Evolutionary conservation across 2,113 vertebrate genomes (phyloP), one percentile per base, ranked within the genome.

Genomic region (Gnathonemus longibarbis): DNA sequence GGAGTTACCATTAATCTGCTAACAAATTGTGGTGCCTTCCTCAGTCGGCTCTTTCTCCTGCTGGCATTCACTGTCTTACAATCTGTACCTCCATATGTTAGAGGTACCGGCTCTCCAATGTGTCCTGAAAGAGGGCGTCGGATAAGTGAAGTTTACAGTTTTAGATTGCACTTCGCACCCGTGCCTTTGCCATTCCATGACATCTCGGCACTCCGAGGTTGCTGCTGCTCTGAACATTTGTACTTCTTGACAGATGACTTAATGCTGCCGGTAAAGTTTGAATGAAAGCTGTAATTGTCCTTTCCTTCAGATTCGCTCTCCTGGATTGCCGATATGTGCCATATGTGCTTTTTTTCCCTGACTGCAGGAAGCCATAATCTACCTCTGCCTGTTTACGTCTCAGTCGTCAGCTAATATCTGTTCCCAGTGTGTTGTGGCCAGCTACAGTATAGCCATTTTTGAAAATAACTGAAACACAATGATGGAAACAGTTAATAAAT

Each of bases 1-100:
- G 83, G 83, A 84, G 83, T 48, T 84, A 45, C 83, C 9, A 45
- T 84, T 84, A 84, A 84, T 45, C 83, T 84, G 83, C 83, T 84
- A 84, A 84, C 83, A 84, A 84, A 84, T 84, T 48, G 83, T 48
- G 39, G 48, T 46, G 83, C 42, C 83, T 84, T 84, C 83, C 83
- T 84, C 15, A 84, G 15, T 0, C 83, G 35, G 39, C 45, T 84
- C 45, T 84, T n/a, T n/a, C 24, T 84, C 45, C 45, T 11, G 42
- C 39, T 48, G 83, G 83, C 83, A 48, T 11, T 10, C 2, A 3
- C 83, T n/a, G 7, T 84, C 42, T 48, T 84, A 45, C 83, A 49
- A 84, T 84, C 83, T 84, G 83, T 24, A 27, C 45, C 7, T 17
- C 83, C 83, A 48, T 84, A 84, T 84, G 83, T 48, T 48, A 24